Evolutionary conservation across 2,797 vertebrate genomes (phyloP).

Genomic region (Pteropus rufus): DNA sequence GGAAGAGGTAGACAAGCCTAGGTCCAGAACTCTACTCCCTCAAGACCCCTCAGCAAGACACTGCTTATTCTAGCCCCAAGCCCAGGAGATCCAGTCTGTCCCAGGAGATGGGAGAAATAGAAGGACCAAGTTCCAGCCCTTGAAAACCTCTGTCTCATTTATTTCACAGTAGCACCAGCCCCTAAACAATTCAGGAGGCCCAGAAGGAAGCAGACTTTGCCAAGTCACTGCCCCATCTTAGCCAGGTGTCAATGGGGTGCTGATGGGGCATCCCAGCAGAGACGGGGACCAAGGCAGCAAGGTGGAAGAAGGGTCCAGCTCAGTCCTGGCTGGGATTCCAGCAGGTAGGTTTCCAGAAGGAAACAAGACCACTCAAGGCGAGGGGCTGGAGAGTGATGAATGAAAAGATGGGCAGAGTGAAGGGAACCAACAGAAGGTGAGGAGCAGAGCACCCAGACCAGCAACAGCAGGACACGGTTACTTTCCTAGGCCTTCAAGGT

Average conservation of each 20-base stretch:
- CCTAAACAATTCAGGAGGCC: not conserved
- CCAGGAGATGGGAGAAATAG: not conserved
- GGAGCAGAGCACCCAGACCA: too few relatives aligned
- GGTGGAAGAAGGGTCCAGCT: not conserved
- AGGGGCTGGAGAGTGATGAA: not conserved
- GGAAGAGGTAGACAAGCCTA: not conserved
- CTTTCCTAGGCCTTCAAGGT: not conserved
- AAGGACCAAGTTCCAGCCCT: not conserved
- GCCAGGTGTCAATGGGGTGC: not conserved
- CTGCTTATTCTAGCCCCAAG: not conserved
- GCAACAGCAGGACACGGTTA: rapidly evolving
- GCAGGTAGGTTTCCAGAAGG: too few relatives aligned
- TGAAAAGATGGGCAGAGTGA: too few relatives aligned
- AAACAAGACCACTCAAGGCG: not conserved
- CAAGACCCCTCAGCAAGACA: not conserved
- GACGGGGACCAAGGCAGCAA: not conserved
- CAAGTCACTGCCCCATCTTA: not conserved
- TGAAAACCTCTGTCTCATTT: not conserved
- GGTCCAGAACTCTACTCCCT: not conserved
- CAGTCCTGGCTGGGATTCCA: not conserved
- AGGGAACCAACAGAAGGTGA: not conserved
- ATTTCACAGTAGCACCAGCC: not conserved
- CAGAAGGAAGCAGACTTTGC: not conserved
- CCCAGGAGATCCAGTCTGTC: not conserved
- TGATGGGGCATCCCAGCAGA: too few relatives aligned